Conservation (phyloP, 2,888 invertebrate genomes). For the Sesia apiformis region DNA sequence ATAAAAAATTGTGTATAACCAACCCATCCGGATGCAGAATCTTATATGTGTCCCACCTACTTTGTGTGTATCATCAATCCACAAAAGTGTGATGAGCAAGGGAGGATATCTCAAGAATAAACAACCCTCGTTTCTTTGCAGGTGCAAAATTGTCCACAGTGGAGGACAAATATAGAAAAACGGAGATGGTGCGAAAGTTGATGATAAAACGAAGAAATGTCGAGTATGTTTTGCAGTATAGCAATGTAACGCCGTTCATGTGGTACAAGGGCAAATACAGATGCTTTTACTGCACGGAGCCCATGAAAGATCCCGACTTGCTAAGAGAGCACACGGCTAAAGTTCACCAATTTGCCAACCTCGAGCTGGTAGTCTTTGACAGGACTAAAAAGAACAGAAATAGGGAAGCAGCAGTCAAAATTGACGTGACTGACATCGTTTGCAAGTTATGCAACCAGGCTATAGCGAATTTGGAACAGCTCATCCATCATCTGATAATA, state of each 20-base stretch:
- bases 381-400: slow-evolving; percentile 59
- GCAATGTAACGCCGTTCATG: slow-evolving; percentile 59
- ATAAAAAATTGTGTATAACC: no score
- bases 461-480: slow-evolving; percentile 43
- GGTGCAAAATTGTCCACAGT: slow-evolving; percentile 47
- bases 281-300: slow-evolving; percentile 58
- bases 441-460: slow-evolving; percentile 48
- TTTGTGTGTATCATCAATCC: no score
- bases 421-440: slow-evolving; percentile 48
- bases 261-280: slow-evolving; percentile 60
- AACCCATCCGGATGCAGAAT: no score
- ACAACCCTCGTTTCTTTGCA: slow-evolving; percentile 36
- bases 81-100: no score
- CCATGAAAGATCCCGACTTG: slow-evolving; percentile 44
- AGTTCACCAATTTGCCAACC: slow-evolving; percentile 43
- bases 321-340: slow-evolving; percentile 45
- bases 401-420: slow-evolving; percentile 61
- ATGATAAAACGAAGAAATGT: slow-evolving; percentile 53
- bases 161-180: slow-evolving; percentile 62
- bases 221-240: slow-evolving; percentile 58
- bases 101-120: neutral
- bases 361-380: slow-evolving; percentile 52
- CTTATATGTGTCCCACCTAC: no score
- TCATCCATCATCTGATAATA: slow-evolving; percentile 60
- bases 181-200: slow-evolving; percentile 48